phyloP scores from a whole-genome alignment of 2,113 vertebrate genomes.

The Chloropsis hardwickii region DNA sequence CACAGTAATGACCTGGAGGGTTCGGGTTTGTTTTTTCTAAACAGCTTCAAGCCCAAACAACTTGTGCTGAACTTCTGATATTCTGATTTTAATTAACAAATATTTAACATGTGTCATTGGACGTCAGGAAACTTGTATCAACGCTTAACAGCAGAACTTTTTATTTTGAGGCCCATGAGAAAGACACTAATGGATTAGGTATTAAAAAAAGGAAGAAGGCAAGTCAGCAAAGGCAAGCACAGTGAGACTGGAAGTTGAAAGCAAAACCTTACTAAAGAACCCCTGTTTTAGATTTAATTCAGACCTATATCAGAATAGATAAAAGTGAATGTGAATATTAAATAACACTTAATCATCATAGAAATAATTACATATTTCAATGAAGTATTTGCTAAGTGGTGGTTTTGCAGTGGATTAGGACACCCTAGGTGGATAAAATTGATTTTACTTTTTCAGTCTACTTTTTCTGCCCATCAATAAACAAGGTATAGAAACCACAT shows the following conservation, averaged over 20 bases:
- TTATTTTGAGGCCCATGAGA: neutral
- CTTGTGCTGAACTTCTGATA: neutral
- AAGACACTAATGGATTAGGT: neutral
- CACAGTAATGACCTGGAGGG: no score
- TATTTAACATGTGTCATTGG: neutral
- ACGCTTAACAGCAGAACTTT: neutral
- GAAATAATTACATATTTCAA: constrained; percentile 66
- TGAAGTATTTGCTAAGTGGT: constrained; percentile 66
- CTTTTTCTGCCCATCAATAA: constrained; percentile 59
- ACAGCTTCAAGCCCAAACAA: neutral
- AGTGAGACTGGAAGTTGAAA: neutral
- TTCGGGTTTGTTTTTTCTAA: no score
- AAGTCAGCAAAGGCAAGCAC: neutral
- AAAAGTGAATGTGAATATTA: constrained; percentile 67
- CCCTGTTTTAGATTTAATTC: constrained; percentile 37
- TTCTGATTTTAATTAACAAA: constrained; percentile 20
- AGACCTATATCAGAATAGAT: constrained; percentile 44
- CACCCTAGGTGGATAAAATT: constrained; percentile 63
- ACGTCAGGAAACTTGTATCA: neutral
- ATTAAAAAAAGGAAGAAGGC: neutral
- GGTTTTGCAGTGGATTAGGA: constrained; percentile 61
- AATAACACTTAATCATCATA: constrained; percentile 69
- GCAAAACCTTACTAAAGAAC: neutral
- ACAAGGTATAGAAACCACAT: constrained; percentile 17
- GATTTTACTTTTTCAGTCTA: constrained; percentile 56